Base-by-base conservation (phyloP, 2,113 vertebrate species). In the Microcebus murinus region DNA sequence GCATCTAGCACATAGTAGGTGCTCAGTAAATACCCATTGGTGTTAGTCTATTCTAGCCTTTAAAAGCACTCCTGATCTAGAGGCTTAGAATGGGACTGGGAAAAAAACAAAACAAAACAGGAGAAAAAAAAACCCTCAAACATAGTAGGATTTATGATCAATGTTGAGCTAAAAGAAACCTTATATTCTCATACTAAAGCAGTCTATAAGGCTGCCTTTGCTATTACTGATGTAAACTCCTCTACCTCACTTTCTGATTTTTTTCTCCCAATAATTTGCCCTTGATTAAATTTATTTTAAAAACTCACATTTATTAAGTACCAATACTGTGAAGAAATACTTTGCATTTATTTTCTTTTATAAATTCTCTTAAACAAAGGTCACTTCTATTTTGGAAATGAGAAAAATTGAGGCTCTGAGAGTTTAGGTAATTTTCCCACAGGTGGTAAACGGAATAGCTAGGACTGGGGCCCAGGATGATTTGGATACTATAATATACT, bases 211-310 rank as follows among this genome's bases (percentile, higher is more conserved):
- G 11, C 5, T n/a, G 39, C 14, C 10, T 96, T 94, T 76, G 55
- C 82, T 57, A 61, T 82, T 31, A 65, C 6, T 31, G 27, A n/a
- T 52, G 48, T 17, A 81, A 94, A 74, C 48, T 94, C 65, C 31
- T 74, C 21, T 82, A 67, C n/a, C 23, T 96, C 10, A n/a, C 29
- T 71, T 94, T 61, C 39, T 87, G 15, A 48, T 85, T 79, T 76
- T 76, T 79, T 89, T 8, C 34, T 91, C 50, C 21, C 31, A 90
- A 57, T 68, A 74, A 85, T 70, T 3, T 79, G 3, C 1, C 12
- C 57, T 93, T 79, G n/a, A 79, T 77, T 90, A 77, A 87, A 29
- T 93, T 76, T 95, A 27, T 85, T 94, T 95, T 61, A 5, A 57
- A 92, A 90, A 34, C 31, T 52, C 84, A 65, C 20, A 52, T 73